Percentiles rank a stretch among this genome's conserved stretches.
Conservation (phyloP, 2,888 invertebrate genomes). For the Atrina japonica region DNA sequence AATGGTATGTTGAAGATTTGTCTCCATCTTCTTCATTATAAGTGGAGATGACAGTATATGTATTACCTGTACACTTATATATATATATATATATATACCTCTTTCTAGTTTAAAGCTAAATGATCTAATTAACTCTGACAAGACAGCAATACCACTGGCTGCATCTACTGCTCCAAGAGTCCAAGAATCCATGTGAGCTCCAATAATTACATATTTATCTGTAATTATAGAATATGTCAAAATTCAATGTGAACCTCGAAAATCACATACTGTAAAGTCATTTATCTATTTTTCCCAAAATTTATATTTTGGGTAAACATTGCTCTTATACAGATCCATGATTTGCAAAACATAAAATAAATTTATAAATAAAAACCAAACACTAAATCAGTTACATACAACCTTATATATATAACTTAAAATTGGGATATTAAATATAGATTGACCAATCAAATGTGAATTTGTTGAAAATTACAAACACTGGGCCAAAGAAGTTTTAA, state of each 20-base stretch:
- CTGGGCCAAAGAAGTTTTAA: no score
- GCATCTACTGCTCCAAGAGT: constrained; percentile 70
- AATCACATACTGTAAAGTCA: background rate
- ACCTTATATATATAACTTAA: no score
- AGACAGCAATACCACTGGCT: constrained; percentile 68
- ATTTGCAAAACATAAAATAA: no score
- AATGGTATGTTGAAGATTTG: background rate
- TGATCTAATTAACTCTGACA: constrained; percentile 69
- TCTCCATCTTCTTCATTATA: background rate
- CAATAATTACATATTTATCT: constrained; percentile 76
- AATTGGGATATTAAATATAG: no score
- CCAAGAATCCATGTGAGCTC: constrained; percentile 75
- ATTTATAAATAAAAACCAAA: no score
- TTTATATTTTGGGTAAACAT: no score
- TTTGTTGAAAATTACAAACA: no score
- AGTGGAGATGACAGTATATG: background rate
- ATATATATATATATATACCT: background rate
- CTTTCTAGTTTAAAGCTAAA: constrained; percentile 55
- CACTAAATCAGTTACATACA: no score
- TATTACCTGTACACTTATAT: background rate
- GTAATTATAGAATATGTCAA: constrained; percentile 39
- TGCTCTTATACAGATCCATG: no score
- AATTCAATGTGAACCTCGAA: background rate
- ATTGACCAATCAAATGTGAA: no score
- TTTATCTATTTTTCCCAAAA: no score